These are phyloP conservation scores for Hylia prasina DNA, from an alignment of 2,113 vertebrate species.

Conservation along the genomic window DNA sequence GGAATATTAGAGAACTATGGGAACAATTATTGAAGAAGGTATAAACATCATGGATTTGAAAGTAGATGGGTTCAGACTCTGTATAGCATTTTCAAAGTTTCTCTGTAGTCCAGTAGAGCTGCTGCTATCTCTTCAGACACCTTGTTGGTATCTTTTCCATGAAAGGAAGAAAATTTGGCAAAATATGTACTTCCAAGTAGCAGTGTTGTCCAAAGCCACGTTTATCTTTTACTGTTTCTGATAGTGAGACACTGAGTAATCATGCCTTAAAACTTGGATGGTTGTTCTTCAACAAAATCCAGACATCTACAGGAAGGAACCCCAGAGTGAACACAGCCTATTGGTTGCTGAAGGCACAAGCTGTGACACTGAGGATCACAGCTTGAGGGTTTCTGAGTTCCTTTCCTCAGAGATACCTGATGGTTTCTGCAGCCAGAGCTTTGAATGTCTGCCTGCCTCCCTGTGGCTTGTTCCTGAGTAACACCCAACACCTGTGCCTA, in stretches of 20 bases:
- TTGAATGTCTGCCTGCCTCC: neutral
- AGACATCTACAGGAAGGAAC: neutral
- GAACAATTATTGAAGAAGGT: neutral
- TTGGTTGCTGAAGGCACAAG: neutral
- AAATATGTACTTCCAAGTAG: neutral
- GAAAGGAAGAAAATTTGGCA: neutral
- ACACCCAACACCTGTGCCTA: neutral
- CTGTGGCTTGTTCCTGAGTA: neutral
- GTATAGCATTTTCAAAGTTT: neutral
- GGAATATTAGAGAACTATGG: neutral
- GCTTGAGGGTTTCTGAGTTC: neutral
- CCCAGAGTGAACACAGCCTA: neutral
- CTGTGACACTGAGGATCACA: accelerated
- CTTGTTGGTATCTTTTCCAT: neutral
- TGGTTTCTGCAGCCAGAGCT: neutral
- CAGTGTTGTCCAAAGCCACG: neutral
- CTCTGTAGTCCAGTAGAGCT: neutral
- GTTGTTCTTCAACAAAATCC: neutral
- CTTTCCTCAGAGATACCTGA: neutral
- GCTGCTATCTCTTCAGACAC: neutral
- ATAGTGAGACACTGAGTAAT: neutral
- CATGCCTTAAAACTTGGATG: neutral
- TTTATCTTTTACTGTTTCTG: neutral
- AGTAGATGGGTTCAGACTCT: neutral
- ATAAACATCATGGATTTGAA: neutral